Evolutionary conservation across 2,888 invertebrate species (phyloP).

Genomic region (Bruchidius siliquastri): DNA sequence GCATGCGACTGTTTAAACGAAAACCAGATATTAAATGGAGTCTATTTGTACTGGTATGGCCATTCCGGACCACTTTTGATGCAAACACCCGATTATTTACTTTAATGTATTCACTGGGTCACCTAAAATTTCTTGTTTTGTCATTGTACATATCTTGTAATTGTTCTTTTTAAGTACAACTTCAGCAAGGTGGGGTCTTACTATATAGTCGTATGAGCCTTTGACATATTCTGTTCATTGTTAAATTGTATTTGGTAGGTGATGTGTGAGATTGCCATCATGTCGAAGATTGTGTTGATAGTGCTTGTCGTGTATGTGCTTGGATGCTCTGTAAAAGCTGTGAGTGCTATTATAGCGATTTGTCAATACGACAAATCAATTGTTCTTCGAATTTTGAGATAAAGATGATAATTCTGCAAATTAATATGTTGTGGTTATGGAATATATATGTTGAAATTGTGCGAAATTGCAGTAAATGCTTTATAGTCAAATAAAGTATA

Average conservation of each 20-base stretch:
- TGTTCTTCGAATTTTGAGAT: too few species aligned
- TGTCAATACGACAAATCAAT: too few species aligned
- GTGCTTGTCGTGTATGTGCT: not conserved
- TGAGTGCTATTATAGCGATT: not conserved
- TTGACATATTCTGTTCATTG: not conserved
- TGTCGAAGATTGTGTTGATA: not conserved
- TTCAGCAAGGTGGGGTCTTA: conserved; percentile 8
- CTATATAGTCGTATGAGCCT: not conserved
- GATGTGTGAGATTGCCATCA: not conserved
- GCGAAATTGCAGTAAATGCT: too few species aligned
- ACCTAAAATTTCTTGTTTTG: conserved; percentile 3
- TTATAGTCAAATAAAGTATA: too few species aligned
- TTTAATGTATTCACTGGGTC: conserved; percentile 7
- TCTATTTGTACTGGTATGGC: not conserved
- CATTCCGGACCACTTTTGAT: conserved; percentile 10
- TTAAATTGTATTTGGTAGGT: not conserved
- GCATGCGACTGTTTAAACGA: not conserved
- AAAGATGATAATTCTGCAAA: too few species aligned
- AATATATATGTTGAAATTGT: too few species aligned
- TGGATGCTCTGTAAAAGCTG: not conserved
- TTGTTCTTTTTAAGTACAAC: not conserved
- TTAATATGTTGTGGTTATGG: too few species aligned
- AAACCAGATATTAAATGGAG: not conserved
- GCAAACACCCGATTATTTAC: conserved; percentile 8
- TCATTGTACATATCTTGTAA: conserved; percentile 4